Conservation (phyloP, 1,140 invertebrate genomes). For the Condylostylus longicornis region DNA sequence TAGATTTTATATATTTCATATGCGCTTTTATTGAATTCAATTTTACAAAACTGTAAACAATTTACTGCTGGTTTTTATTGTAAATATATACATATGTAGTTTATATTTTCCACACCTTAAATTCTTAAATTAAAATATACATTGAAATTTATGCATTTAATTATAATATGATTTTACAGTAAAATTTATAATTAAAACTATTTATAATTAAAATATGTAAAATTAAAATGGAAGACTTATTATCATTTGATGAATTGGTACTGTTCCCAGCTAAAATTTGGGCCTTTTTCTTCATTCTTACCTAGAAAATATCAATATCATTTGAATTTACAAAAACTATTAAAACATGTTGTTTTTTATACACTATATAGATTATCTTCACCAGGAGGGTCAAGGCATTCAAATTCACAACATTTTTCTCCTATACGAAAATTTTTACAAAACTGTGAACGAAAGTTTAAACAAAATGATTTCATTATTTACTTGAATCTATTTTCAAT, state of each 20-base stretch:
- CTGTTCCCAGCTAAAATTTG: slow-evolving; percentile 41
- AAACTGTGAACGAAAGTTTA: slow-evolving; percentile 37
- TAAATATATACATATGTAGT: too few species aligned
- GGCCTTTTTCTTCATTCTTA: slow-evolving; percentile 37
- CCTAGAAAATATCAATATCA: slow-evolving; percentile 10
- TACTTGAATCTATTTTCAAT: background rate
- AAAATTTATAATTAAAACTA: too few species aligned
- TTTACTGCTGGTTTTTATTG: too few species aligned
- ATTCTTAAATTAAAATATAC: too few species aligned
- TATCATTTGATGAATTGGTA: slow-evolving; percentile 31
- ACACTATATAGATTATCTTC: slow-evolving; percentile 41
- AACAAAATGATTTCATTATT: background rate
- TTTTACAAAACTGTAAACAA: too few species aligned
- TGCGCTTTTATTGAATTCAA: too few species aligned
- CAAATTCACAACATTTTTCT: slow-evolving; percentile 59
- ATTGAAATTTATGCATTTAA: too few species aligned
- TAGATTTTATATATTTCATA: too few species aligned
- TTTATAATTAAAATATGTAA: too few species aligned
- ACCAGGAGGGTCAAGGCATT: slow-evolving; percentile 53
- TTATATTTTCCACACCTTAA: too few species aligned
- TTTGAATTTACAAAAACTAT: background rate
- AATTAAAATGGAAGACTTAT: too few species aligned
- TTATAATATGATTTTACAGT: too few species aligned
- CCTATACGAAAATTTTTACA: slow-evolving; percentile 61
- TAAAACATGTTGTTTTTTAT: background rate